A percentile compares a stretch with the other conserved stretches of the same genome.
Evolutionary conservation across 2,888 invertebrate genomes (phyloP).

Genomic region (Buathra laborator): DNA sequence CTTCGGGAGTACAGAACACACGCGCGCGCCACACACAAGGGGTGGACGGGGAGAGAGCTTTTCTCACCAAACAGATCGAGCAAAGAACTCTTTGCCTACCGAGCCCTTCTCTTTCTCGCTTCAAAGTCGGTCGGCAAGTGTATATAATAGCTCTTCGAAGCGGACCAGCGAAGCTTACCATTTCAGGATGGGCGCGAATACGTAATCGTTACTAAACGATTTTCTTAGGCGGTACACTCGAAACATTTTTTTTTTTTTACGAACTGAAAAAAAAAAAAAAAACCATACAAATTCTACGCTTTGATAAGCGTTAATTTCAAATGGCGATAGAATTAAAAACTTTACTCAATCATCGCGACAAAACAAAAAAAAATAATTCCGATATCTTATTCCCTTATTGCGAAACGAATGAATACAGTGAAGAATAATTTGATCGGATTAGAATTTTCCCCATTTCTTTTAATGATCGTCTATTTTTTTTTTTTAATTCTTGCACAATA

Average conservation of each 20-base stretch:
- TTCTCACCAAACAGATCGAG: slow-evolving; percentile 19
- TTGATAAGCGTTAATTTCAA: background rate
- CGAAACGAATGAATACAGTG: no score
- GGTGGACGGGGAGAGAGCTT: background rate
- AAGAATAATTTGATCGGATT: no score
- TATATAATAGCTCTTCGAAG: slow-evolving; percentile 22
- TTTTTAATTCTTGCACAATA: no score
- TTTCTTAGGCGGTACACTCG: slow-evolving; percentile 36
- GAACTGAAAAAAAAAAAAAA: background rate
- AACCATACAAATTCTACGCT: background rate
- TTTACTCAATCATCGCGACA: no score
- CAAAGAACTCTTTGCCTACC: background rate
- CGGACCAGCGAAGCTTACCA: slow-evolving; percentile 2
- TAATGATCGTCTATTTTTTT: no score
- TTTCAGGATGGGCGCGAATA: slow-evolving; percentile 6
- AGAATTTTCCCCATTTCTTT: no score
- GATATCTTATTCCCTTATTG: no score
- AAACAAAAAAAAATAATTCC: no score
- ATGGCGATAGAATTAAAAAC: no score
- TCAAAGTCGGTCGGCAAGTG: slow-evolving; percentile 40
- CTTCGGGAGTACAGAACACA: slow-evolving; percentile 27
- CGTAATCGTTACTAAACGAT: slow-evolving; percentile 37
- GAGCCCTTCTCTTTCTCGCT: slow-evolving; percentile 33
- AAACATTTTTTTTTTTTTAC: background rate
- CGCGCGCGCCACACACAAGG: background rate